Evolutionary conservation across 2,113 vertebrate genomes (phyloP).

Genomic region (Dasyprocta punctata): DNA sequence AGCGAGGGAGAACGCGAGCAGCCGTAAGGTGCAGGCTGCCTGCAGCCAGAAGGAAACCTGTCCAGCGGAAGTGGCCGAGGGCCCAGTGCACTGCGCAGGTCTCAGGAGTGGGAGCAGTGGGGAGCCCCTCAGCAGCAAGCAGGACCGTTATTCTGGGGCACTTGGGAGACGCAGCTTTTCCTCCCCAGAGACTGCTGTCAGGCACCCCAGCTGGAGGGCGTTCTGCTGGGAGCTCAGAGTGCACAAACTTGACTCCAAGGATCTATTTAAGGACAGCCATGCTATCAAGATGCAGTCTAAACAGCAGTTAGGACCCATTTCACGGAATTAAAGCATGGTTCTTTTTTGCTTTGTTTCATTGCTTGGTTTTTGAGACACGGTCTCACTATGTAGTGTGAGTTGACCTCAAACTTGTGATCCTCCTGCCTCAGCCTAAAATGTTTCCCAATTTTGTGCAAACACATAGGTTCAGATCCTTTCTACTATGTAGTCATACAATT

Average conservation of each 20-base stretch:
- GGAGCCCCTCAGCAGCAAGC: neutral
- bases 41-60: neutral
- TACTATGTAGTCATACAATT: neutral
- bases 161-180: neutral
- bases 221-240: neutral
- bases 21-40: neutral
- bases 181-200: accelerated
- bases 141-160: neutral
- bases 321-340: neutral
- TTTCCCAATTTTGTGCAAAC: constrained; percentile 21
- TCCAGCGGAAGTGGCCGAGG: neutral
- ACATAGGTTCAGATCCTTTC: neutral
- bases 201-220: neutral
- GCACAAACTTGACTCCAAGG: neutral
- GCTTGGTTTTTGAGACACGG: neutral
- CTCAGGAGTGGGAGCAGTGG: neutral
- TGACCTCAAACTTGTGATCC: neutral
- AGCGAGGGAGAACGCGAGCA: neutral
- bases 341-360: no score
- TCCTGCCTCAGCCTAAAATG: neutral
- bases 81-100: neutral
- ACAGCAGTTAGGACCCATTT: neutral
- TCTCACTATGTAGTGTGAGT: neutral
- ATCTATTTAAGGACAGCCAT: neutral
- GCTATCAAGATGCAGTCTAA: neutral